Percentiles rank a stretch among this genome's conserved stretches.
Evolutionary conservation across 1,140 invertebrate genomes (phyloP).

Genomic region (Polyergus mexicanus): DNA sequence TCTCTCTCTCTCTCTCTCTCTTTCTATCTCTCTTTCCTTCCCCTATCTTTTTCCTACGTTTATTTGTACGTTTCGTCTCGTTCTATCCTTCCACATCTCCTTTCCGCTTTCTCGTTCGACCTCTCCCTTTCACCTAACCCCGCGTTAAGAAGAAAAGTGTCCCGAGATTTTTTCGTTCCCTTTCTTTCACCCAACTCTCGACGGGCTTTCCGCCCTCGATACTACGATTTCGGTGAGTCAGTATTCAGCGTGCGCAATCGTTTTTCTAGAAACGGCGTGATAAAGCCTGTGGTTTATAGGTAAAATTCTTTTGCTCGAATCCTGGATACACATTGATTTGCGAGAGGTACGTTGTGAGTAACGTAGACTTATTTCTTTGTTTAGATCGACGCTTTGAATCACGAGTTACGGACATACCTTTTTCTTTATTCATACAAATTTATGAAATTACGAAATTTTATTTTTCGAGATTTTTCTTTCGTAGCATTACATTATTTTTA

Average conservation of each 20-base stretch:
- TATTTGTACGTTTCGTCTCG: conserved; percentile 21
- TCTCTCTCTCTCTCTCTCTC: conserved; percentile 19
- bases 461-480: neutral
- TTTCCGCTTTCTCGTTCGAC: neutral
- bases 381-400: conserved; percentile 27
- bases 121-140: conserved; percentile 18
- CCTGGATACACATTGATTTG: conserved; percentile 39
- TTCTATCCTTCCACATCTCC: conserved; percentile 8
- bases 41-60: conserved; percentile 23
- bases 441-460: conserved; percentile 2
- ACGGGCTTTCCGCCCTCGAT: conserved; percentile 29
- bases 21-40: conserved; percentile 12
- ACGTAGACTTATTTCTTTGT: conserved; percentile 35
- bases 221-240: conserved; percentile 52
- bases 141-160: conserved; percentile 68
- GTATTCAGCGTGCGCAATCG: conserved; percentile 68
- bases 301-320: conserved; percentile 54
- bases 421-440: conserved; percentile 12
- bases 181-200: conserved; percentile 28
- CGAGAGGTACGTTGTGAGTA: neutral
- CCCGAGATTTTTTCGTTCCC: conserved; percentile 70
- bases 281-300: conserved; percentile 71
- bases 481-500: conserved; percentile 41
- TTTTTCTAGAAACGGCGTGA: conserved; percentile 59
- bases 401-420: conserved; percentile 3